These are phyloP conservation scores for Eptesicus fuscus DNA, from an alignment of 2,113 vertebrate species.

Conservation along the genomic window DNA sequence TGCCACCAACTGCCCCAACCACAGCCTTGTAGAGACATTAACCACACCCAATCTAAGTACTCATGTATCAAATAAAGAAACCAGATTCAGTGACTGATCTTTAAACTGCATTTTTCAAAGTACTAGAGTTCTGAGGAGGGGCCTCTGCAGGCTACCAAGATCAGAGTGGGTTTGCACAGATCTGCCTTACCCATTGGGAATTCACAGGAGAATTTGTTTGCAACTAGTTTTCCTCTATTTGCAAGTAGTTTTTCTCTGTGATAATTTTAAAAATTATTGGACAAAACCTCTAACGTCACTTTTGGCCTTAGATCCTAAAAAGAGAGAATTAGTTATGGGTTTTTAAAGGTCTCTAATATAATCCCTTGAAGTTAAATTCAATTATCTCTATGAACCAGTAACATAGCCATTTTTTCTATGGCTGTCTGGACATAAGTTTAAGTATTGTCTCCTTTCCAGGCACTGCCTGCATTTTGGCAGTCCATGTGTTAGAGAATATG, in stretches of 20 bases:
- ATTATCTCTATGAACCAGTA: neutral
- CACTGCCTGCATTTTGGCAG: neutral
- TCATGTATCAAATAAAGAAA: neutral
- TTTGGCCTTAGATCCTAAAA: neutral
- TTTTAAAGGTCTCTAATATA: neutral
- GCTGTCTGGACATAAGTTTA: neutral
- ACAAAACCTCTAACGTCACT: neutral
- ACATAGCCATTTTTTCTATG: neutral
- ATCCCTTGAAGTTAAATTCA: neutral
- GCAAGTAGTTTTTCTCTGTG: neutral
- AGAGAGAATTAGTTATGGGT: neutral
- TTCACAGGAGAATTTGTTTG: neutral
- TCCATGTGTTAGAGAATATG: neutral
- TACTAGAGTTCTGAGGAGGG: neutral
- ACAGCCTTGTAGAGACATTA: neutral
- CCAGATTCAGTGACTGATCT: neutral
- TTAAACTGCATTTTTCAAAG: neutral
- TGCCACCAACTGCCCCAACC: neutral
- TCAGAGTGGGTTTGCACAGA: neutral
- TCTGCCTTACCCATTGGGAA: neutral
- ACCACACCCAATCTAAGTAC: neutral
- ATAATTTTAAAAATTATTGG: neutral
- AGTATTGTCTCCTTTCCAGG: neutral
- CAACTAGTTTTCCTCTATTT: neutral
- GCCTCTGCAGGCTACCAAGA: neutral